Evolutionary conservation across 2,113 vertebrate species (phyloP), one percentile per base, ranked within the genome.

Genomic region (Sprattus sprattus): DNA sequence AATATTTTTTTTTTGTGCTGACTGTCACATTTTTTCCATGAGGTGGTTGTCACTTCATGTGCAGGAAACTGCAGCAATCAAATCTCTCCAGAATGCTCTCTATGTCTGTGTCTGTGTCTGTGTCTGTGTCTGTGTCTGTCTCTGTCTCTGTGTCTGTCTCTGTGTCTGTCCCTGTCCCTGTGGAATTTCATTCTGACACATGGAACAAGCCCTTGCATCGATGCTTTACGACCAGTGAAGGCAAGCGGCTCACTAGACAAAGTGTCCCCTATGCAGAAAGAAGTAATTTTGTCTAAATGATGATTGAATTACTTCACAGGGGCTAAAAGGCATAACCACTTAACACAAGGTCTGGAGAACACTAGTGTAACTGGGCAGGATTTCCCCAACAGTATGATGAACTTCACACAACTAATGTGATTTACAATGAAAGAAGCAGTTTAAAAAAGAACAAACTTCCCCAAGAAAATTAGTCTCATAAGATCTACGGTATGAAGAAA

Each of bases 361-460:
- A 22, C 54, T 60, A 60, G 54, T 20, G 20, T 20, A 60, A 60
- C 54, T 60, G 18, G 4, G 20, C 22, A 60, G 54, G 20, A 60
- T 22, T 60, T 60, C 54, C 54, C 54, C 54, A 4, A 60, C 3
- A 60, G 54, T 60, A 60, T 20, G 18, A 60, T 22, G 18, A 22
- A 20, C 22, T 60, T 60, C 54, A 60, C 54, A 20, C 54, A 20
- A 18, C 54, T 60, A 60, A 60, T 60, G 54, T 20, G 20, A 60
- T 60, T 60, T 22, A 20, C 54, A 60, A 18, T 60, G 22, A 60
- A 60, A 60, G 54, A 60, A 60, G 18, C 54, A 60, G 18, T 60
- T 60, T 60, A 22, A 60, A 60, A 60, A 60, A 60, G 54, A 60
- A 60, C 54, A 60, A 60, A 60, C 54, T 60, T 60, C 54, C 54